Conservation (phyloP, 2,797 vertebrate species). For the Tolypeutes matacus region DNA sequence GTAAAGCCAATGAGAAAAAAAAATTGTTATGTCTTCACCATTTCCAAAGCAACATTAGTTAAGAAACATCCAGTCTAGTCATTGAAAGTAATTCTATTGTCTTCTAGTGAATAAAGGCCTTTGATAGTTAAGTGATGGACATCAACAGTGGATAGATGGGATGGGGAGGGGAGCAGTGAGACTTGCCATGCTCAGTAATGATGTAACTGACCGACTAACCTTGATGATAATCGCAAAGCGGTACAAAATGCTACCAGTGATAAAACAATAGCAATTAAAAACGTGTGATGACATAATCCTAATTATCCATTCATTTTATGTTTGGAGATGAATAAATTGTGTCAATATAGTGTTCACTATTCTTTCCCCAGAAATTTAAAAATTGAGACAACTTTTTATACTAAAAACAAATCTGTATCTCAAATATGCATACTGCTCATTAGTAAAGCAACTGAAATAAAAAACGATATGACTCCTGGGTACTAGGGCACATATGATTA, state of each 20-base stretch:
- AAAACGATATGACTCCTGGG: slow-evolving; percentile 39
- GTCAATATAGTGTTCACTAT: background rate
- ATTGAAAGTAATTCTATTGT: background rate
- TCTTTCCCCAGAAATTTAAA: slow-evolving; percentile 35
- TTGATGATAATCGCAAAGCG: background rate
- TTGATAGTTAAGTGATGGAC: slow-evolving; percentile 2
- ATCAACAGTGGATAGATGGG: background rate
- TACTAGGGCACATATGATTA: slow-evolving; percentile 70
- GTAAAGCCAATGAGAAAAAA: slow-evolving; percentile 23
- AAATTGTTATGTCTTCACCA: slow-evolving; percentile 2
- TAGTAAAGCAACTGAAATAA: slow-evolving; percentile 56
- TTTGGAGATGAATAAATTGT: slow-evolving; percentile 33
- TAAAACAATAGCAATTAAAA: slow-evolving; percentile 22
- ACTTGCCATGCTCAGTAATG: background rate
- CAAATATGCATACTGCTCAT: slow-evolving; percentile 74
- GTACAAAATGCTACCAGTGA: background rate
- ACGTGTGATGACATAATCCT: background rate
- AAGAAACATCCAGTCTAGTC: background rate
- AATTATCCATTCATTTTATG: background rate
- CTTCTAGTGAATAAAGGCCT: slow-evolving; percentile 2
- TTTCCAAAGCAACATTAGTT: slow-evolving; percentile 20
- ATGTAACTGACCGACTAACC: background rate
- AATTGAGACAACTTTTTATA: slow-evolving; percentile 28
- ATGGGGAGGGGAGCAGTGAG: background rate
- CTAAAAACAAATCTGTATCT: slow-evolving; percentile 32